phyloP scores from a whole-genome alignment of 2,113 vertebrate genomes.

The Plestiodon gilberti region DNA sequence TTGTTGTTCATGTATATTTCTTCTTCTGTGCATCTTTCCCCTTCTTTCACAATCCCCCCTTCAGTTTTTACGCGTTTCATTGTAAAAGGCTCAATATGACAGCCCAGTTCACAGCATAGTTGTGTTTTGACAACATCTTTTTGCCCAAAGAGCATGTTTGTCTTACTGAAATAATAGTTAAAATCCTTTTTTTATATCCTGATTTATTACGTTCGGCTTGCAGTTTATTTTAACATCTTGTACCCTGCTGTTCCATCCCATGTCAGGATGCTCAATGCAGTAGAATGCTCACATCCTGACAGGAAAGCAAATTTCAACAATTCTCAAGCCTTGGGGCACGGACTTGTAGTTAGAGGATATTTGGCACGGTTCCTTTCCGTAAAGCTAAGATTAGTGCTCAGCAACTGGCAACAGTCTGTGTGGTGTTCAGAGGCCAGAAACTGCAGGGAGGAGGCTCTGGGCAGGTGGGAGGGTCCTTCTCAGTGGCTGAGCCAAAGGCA shows the following conservation, averaged over 20 bases:
- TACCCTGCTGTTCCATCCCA: too few relatives aligned
- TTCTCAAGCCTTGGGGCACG: background rate
- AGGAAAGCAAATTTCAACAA: background rate
- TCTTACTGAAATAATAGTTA: background rate
- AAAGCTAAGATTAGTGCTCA: conserved; percentile 30
- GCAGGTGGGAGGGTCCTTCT: too few relatives aligned
- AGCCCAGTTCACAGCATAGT: conserved; percentile 28
- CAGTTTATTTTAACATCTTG: too few relatives aligned
- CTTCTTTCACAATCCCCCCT: too few relatives aligned
- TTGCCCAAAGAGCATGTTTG: background rate
- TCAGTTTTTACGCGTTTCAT: background rate
- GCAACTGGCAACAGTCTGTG: too few relatives aligned
- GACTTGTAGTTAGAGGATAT: conserved; percentile 23
- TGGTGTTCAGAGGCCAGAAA: too few relatives aligned
- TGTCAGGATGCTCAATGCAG: too few relatives aligned
- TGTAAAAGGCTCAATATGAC: background rate
- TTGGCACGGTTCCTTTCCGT: background rate
- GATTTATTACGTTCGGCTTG: background rate
- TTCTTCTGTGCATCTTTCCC: conserved; percentile 11
- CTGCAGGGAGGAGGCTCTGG: too few relatives aligned
- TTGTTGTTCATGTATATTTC: conserved; percentile 16
- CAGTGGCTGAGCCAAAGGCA: too few relatives aligned
- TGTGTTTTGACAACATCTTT: conserved; percentile 9
- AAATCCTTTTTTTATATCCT: background rate
- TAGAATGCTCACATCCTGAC: background rate